Conservation (phyloP, 2,113 vertebrate species). For the Antechinus flavipes region DNA sequence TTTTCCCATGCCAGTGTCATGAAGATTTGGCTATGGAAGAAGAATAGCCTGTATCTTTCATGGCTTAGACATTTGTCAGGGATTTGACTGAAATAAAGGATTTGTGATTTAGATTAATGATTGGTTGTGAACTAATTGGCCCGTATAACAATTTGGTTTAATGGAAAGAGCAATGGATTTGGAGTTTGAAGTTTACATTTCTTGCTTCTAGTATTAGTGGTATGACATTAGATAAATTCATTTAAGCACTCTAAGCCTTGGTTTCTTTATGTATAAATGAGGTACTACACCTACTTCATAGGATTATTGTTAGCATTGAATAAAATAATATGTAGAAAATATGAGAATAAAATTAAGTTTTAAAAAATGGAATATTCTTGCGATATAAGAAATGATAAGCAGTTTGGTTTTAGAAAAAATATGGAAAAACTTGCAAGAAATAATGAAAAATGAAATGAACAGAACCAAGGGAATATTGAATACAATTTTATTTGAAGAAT, state of each 20-base stretch:
- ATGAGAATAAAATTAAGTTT: neutral
- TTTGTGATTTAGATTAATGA: neutral
- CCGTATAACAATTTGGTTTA: neutral
- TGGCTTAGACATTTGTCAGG: neutral
- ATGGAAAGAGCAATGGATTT: neutral
- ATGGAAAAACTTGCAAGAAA: neutral
- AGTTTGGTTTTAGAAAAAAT: neutral
- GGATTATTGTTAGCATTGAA: neutral
- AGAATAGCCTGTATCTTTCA: neutral
- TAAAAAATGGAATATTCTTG: neutral
- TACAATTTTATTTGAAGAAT: neutral
- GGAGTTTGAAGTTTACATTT: neutral
- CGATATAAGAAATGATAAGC: neutral
- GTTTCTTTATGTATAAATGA: neutral
- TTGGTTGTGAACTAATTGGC: neutral
- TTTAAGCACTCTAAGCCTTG: neutral
- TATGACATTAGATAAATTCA: neutral
- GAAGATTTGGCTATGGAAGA: neutral
- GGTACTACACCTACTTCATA: neutral
- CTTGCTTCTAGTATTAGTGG: neutral
- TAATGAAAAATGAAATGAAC: neutral
- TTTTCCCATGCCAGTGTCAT: neutral
- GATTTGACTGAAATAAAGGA: neutral
- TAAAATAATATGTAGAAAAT: neutral
- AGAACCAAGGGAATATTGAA: neutral